phyloP scores from a whole-genome alignment of 1,140 invertebrate species.

The Eriocheir sinensis region DNA sequence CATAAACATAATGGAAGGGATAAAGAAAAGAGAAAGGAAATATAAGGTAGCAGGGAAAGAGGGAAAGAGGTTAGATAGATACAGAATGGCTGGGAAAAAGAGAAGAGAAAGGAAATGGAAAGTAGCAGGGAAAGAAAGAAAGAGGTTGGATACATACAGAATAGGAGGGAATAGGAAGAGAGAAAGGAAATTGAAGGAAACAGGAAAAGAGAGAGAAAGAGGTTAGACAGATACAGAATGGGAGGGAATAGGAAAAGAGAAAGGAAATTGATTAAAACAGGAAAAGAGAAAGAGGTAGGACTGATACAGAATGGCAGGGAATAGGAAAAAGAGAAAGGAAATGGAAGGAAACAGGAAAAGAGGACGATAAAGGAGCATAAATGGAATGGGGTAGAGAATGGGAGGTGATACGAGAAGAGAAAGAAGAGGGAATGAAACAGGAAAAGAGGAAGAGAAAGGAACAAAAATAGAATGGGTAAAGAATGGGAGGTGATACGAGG shows the following conservation, averaged over 20 bases:
- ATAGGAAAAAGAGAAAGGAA: not conserved
- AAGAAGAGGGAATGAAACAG: not conserved
- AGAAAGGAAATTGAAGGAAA: not conserved
- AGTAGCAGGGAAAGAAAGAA: not conserved
- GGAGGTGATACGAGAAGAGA: not conserved
- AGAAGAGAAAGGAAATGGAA: not conserved
- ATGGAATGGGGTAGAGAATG: not conserved
- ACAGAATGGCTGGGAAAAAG: not conserved
- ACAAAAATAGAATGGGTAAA: too few relatives aligned
- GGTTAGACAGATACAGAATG: not conserved
- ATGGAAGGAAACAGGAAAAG: not conserved
- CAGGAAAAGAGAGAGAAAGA: not conserved
- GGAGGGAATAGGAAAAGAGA: not conserved
- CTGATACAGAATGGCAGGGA: not conserved
- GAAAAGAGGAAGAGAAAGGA: not conserved
- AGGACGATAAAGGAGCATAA: not conserved
- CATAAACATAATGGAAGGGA: not conserved
- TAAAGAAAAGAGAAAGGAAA: not conserved
- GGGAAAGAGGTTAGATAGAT: not conserved
- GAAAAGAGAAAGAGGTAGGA: not conserved
- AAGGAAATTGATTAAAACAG: not conserved
- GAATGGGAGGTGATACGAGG: too few relatives aligned
- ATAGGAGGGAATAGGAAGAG: not conserved
- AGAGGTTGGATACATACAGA: not conserved
- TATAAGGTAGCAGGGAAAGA: not conserved